A percentile compares a stretch with the other conserved stretches of the same genome.
These are phyloP conservation scores for Siniperca scherzeri DNA, from an alignment of 2,797 vertebrate species.

Conservation along the genomic window DNA sequence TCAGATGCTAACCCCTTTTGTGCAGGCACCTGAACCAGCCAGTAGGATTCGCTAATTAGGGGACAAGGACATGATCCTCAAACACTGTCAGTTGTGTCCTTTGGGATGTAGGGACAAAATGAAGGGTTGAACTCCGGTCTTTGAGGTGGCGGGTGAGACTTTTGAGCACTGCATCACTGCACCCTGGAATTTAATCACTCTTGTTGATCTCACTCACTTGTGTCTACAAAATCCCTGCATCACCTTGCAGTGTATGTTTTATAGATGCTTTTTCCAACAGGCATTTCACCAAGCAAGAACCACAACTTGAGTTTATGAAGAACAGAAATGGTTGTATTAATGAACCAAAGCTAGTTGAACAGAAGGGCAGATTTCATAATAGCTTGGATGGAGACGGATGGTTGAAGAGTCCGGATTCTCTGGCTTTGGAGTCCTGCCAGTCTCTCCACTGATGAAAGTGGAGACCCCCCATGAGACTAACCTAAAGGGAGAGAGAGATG, in stretches of 20 bases:
- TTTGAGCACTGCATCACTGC: slow-evolving; percentile 4
- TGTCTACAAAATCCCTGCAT: slow-evolving; percentile 11
- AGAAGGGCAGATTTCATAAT: slow-evolving; percentile 31
- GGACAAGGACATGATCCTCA: slow-evolving; percentile 2
- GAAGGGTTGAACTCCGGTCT: neutral
- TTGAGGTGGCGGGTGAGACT: neutral
- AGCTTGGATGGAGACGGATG: slow-evolving; percentile 28
- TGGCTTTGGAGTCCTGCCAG: slow-evolving; percentile 47
- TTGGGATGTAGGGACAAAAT: neutral
- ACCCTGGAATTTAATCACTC: slow-evolving; percentile 13
- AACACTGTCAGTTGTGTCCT: slow-evolving; percentile 12
- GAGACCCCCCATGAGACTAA: slow-evolving; percentile 27
- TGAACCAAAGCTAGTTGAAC: slow-evolving; percentile 34
- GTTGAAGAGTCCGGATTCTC: slow-evolving; percentile 24
- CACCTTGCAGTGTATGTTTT: neutral
- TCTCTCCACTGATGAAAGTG: slow-evolving; percentile 38
- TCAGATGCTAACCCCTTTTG: neutral
- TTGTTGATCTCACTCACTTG: neutral
- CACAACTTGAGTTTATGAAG: slow-evolving; percentile 21
- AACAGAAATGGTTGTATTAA: slow-evolving; percentile 46
- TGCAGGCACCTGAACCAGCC: neutral
- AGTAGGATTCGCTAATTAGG: neutral
- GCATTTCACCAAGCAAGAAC: slow-evolving; percentile 7
- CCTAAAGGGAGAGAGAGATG: slow-evolving; percentile 28
- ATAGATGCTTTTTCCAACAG: slow-evolving; percentile 4